Evolutionary conservation across 2,797 vertebrate species (phyloP), one percentile per base, ranked within the genome.

Genomic region (Acridotheres tristis): DNA sequence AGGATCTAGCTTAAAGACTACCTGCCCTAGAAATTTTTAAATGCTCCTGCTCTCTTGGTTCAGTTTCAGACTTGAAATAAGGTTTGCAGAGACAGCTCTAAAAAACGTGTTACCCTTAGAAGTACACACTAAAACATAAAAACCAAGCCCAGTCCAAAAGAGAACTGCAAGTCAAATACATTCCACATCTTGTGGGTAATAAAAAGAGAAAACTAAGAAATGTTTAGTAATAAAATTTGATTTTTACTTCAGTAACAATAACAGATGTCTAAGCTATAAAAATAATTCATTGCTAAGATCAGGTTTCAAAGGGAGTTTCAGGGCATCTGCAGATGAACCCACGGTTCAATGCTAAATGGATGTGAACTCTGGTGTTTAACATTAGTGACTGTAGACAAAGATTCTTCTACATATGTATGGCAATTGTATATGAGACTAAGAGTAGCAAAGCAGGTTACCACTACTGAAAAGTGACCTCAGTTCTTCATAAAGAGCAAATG

Each of bases 181-280:
- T 55, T 27, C 67, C 53, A 85, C n/a, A 59, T 51, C 71, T 85
- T 73, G 48, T 42, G 53, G 36, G 74, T 48, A 87, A 69, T 66
- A 81, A 79, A 84, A 93, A 73, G 51, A 87, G 22, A 84, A 87
- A 27, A 4, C 14, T 21, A 86, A 85, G 42, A 88, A 88, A 81
- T 9, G 5, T 61, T 86, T 61, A 88, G 62, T 8, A 92, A 66
- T 79, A 82, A 85, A 90, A 87, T 36, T 38, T 69, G 36, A 43
- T 51, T 93, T 93, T 96, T 92, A 82, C n/a, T 73, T 73, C 14
- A 85, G 32, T 67, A 93, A 93, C 47, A 73, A 12, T 58, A 93
- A 88, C 74, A 82, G 59, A 82, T 85, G 86, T 62, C 38, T 63
- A 71, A 74, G 27, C 59, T 58, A 58, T 50, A 57, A 90, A 90